Evolutionary conservation across 2,113 vertebrate species (phyloP).

Genomic region (Hippopotamus amphibius): DNA sequence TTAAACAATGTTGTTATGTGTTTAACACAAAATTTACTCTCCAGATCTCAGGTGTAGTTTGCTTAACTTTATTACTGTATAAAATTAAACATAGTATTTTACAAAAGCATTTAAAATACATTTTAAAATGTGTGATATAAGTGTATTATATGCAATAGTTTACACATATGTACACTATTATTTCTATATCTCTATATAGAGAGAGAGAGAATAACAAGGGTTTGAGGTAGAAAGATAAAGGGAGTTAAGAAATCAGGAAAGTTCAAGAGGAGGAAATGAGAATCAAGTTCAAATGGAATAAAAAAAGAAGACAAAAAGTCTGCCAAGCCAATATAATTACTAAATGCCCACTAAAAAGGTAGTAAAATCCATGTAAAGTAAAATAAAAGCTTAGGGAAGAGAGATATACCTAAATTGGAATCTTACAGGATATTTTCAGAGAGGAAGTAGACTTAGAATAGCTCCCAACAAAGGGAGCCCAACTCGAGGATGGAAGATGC

Average conservation of each 20-base stretch:
- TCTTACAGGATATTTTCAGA: conserved; percentile 18
- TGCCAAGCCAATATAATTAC: background rate
- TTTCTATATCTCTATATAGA: background rate
- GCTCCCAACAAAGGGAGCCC: too few species aligned
- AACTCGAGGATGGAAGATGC: too few species aligned
- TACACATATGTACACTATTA: background rate
- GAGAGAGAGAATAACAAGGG: background rate
- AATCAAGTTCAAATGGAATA: background rate
- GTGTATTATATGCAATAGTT: background rate
- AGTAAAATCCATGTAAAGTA: background rate
- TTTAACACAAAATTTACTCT: background rate
- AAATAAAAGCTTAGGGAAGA: background rate
- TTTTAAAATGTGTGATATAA: background rate
- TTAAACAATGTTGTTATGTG: background rate
- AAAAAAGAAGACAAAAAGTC: background rate
- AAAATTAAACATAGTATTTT: background rate
- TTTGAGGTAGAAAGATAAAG: background rate
- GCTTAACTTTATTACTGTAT: background rate
- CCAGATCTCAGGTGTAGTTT: background rate
- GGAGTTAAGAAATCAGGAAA: background rate
- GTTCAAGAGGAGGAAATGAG: background rate
- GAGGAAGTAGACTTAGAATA: background rate
- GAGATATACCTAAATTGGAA: background rate
- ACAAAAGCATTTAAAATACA: background rate
- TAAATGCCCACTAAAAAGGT: background rate